These are phyloP conservation scores for Polyommatus iphigenia DNA, from an alignment of 2,888 invertebrate genomes.

Conservation along the genomic window DNA sequence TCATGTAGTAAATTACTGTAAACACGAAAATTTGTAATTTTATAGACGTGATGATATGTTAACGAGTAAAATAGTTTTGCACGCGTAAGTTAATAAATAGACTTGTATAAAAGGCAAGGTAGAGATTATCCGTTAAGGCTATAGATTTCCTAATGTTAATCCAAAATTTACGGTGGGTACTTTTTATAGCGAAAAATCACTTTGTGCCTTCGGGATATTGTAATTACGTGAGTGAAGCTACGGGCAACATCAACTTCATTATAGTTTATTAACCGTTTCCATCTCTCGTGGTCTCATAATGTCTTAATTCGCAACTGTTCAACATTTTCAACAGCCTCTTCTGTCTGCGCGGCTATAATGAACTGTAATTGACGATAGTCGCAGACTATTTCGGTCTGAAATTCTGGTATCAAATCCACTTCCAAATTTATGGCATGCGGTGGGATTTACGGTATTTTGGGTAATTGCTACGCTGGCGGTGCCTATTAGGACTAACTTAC, in stretches of 20 bases:
- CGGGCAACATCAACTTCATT: neutral
- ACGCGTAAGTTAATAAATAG: too few species aligned
- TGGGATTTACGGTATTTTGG: constrained; percentile 8
- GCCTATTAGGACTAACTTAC: neutral
- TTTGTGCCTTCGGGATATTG: too few species aligned
- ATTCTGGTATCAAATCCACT: constrained; percentile 27
- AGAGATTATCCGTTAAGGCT: too few species aligned
- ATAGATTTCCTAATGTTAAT: too few species aligned
- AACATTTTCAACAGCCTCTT: constrained; percentile 4
- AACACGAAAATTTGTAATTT: too few species aligned
- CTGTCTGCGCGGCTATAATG: constrained; percentile 41
- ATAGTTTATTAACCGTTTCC: neutral
- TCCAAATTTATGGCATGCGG: constrained; percentile 15
- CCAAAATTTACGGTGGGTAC: neutral
- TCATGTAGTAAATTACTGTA: too few species aligned
- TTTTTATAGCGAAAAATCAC: neutral
- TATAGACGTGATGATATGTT: too few species aligned
- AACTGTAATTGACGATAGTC: constrained; percentile 46
- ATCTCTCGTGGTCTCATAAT: constrained; percentile 14
- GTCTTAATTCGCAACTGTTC: constrained; percentile 9
- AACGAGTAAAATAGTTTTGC: too few species aligned
- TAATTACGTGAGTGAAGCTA: neutral
- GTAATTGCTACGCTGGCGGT: neutral
- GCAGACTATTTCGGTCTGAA: constrained; percentile 30
- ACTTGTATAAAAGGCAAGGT: too few species aligned